Evolutionary conservation across 2,888 invertebrate genomes (phyloP), one percentile per base, ranked within the genome.

Genomic region (Apomyelois bistriatella): DNA sequence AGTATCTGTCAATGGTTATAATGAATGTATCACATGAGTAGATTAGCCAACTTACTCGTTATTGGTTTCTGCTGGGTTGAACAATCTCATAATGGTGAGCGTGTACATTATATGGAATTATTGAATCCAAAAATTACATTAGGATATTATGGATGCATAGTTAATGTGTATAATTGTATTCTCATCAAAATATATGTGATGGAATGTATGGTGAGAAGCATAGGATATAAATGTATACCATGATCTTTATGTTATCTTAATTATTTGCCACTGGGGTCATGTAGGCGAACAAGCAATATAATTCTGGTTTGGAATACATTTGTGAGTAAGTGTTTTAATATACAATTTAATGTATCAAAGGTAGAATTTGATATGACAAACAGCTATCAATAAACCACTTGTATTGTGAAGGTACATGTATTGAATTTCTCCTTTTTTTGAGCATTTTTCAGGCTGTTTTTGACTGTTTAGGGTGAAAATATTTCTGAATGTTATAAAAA

Each of bases 111-210:
- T 65, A 75, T 79, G 79, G 77, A 77, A 77, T 78, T 74, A 75
- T 75, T 78, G 79, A 85, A 84, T 86, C 86, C 86, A 85, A 86
- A 86, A 82, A 85, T 78, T 78, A 76, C 61, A 72, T 76, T 78
- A 80, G 76, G 73, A 69, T 79, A 74, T 76, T 77, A 76, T 72
- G 78, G 79, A 82, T 74, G 73, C 76, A 76, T 80, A 79, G 74
- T 71, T 74, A 76, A 73, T 74, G 74, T 72, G 75, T 77, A 79
- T 78, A 77, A 74, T 74, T 81, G 77, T 82, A 81, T 73, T 80
- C 76, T 76, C 72, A 70, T 72, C 72, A 74, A 72, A 72, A 57
- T 74, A 72, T 72, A 74, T 79, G 75, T 81, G 78, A 78, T 75
- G 73, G 68, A 74, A 69, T 72, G 52, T 57, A 61, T 52, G 54